phyloP scores from a whole-genome alignment of 2,888 invertebrate species.

The Synergus itoensis region DNA sequence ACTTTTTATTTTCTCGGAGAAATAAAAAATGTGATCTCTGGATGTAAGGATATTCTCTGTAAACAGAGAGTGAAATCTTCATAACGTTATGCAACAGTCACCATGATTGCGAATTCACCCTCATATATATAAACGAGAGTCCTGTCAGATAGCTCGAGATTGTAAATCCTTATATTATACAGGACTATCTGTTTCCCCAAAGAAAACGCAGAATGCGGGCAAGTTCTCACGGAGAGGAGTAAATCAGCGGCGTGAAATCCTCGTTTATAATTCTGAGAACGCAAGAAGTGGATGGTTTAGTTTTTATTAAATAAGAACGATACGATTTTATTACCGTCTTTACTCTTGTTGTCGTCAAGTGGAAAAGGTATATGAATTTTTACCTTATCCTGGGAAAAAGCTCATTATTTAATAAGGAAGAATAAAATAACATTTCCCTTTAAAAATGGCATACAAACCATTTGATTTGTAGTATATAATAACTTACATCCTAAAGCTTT shows the following conservation, averaged over 20 bases:
- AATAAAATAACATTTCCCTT: too few species aligned
- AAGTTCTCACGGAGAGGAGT: conserved; percentile 32
- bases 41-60: background rate
- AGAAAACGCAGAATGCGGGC: conserved; percentile 43
- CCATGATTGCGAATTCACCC: conserved; percentile 19
- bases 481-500: background rate
- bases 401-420: too few species aligned
- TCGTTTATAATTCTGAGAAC: conserved; percentile 32
- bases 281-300: conserved; percentile 25
- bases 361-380: too few species aligned
- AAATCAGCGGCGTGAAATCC: conserved; percentile 34
- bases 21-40: background rate
- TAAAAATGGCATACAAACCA: too few species aligned
- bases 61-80: conserved; percentile 6
- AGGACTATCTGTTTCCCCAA: conserved; percentile 46
- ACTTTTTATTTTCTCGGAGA: background rate
- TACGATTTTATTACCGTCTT: background rate
- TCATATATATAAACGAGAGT: conserved; percentile 43
- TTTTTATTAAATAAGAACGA: conserved; percentile 35
- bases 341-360: background rate
- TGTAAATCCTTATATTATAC: conserved; percentile 71
- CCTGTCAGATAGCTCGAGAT: conserved; percentile 62
- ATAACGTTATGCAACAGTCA: conserved; percentile 15
- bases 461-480: too few species aligned
- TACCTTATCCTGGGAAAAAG: too few species aligned